Evolutionary conservation across 2,113 vertebrate species (phyloP).

Genomic region (Cichladusa arquata): DNA sequence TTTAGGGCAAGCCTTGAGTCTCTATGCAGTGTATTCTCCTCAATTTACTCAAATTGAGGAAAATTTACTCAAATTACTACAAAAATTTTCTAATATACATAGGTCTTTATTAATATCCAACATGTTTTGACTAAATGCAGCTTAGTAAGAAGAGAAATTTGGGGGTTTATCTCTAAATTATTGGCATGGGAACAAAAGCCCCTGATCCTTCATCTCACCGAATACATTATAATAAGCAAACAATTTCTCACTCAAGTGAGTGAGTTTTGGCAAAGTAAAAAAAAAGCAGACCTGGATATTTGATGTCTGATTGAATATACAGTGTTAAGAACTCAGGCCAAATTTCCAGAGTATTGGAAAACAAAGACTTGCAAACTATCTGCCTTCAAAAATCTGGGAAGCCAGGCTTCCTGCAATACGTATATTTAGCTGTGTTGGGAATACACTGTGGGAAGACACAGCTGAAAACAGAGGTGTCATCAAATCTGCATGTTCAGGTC

Average conservation of each 20-base stretch:
- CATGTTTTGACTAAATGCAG: neutral
- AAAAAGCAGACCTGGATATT: neutral
- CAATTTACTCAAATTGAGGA: no score
- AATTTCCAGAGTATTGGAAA: neutral
- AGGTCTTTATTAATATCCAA: neutral
- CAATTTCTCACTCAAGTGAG: neutral
- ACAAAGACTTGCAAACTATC: neutral
- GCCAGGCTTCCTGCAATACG: neutral
- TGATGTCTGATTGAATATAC: neutral
- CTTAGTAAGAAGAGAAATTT: neutral
- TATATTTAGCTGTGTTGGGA: neutral
- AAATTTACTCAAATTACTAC: neutral
- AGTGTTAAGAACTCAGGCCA: neutral
- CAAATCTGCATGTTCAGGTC: neutral
- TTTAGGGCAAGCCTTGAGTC: neutral
- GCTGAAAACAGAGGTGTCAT: neutral
- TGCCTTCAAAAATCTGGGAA: neutral
- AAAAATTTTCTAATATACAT: neutral
- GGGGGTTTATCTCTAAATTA: neutral
- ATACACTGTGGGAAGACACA: rapidly evolving
- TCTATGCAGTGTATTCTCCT: neutral
- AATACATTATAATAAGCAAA: neutral
- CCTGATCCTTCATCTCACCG: neutral
- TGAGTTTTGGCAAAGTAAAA: neutral
- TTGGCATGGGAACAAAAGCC: neutral